A percentile compares a stretch with the other conserved stretches of the same genome.
Conservation (phyloP, 1,140 invertebrate species). For the Drosophila tropicalis region DNA sequence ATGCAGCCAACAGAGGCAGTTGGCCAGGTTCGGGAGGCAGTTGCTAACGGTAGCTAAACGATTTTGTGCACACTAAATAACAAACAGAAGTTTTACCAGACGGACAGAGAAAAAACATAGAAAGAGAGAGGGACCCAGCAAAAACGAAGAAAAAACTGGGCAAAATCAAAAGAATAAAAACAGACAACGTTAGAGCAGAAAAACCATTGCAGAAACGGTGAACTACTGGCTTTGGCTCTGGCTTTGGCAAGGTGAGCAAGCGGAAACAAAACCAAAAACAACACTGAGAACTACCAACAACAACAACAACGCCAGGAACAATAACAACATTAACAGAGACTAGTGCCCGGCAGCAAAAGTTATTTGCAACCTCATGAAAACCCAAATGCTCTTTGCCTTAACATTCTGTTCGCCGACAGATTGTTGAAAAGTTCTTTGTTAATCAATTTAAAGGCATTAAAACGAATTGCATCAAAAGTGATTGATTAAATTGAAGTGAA, state of each 20-base stretch:
- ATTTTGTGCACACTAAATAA: constrained; percentile 67
- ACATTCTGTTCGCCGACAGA: not conserved
- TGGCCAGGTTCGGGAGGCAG: not conserved
- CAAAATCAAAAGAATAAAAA: not conserved
- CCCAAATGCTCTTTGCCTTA: not conserved
- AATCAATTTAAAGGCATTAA: constrained; percentile 2
- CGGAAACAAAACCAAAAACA: constrained; percentile 28
- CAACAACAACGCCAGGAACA: constrained; percentile 28
- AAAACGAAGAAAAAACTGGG: not conserved
- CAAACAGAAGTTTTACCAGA: constrained; percentile 58
- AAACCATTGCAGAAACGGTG: constrained; percentile 21
- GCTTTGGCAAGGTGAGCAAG: constrained; percentile 39
- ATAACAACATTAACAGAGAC: constrained; percentile 34
- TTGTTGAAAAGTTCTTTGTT: constrained; percentile 3
- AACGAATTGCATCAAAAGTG: not conserved
- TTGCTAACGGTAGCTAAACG: constrained; percentile 50
- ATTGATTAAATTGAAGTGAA: not conserved
- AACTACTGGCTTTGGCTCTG: constrained; percentile 18
- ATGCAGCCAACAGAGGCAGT: constrained; percentile 13
- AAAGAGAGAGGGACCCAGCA: not conserved
- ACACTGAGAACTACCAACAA: constrained; percentile 10
- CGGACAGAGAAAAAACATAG: not conserved
- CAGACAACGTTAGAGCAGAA: not conserved
- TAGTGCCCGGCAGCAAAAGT: constrained; percentile 26
- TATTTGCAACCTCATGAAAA: not conserved